Conservation (phyloP, 2,888 invertebrate genomes). For the Ectemnius continuus region DNA sequence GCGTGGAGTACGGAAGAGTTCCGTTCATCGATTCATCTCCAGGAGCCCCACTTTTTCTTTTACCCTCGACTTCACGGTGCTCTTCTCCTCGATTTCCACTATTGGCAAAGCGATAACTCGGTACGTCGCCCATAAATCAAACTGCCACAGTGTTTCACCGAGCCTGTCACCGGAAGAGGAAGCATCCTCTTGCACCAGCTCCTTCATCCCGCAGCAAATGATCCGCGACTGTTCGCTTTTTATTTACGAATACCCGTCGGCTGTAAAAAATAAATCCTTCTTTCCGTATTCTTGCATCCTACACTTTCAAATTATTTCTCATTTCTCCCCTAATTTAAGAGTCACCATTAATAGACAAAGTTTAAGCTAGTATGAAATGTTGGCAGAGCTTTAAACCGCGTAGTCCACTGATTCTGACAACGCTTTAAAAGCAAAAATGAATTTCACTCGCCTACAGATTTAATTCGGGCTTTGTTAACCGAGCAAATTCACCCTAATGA, state of each 20-base stretch:
- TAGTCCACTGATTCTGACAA: neutral
- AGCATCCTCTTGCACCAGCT: slow-evolving; percentile 50
- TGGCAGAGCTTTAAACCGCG: too few relatives aligned
- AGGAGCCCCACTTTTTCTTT: slow-evolving; percentile 56
- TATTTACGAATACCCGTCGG: slow-evolving; percentile 40
- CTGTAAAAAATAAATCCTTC: slow-evolving; percentile 43
- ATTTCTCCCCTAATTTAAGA: neutral
- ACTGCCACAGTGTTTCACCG: slow-evolving; percentile 68
- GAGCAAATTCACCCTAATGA: too few relatives aligned
- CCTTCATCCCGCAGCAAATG: slow-evolving; percentile 64
- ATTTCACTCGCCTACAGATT: too few relatives aligned
- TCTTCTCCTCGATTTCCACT: slow-evolving; percentile 68
- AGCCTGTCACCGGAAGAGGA: slow-evolving; percentile 54
- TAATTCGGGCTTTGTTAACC: too few relatives aligned
- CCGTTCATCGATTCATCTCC: slow-evolving; percentile 71
- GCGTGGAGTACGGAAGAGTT: slow-evolving; percentile 48
- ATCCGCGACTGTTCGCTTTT: slow-evolving; percentile 57
- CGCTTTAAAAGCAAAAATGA: too few relatives aligned
- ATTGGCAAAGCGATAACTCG: slow-evolving; percentile 77
- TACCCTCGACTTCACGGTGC: slow-evolving; percentile 58
- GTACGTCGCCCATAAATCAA: slow-evolving; percentile 76
- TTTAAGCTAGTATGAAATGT: too few relatives aligned
- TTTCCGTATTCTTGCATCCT: slow-evolving; percentile 3
- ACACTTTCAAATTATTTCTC: slow-evolving; percentile 14
- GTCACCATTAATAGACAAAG: too few relatives aligned